These are phyloP conservation scores for Phallusia fumigata DNA, from an alignment of 23 tunicate genomes.

Conservation along the genomic window DNA sequence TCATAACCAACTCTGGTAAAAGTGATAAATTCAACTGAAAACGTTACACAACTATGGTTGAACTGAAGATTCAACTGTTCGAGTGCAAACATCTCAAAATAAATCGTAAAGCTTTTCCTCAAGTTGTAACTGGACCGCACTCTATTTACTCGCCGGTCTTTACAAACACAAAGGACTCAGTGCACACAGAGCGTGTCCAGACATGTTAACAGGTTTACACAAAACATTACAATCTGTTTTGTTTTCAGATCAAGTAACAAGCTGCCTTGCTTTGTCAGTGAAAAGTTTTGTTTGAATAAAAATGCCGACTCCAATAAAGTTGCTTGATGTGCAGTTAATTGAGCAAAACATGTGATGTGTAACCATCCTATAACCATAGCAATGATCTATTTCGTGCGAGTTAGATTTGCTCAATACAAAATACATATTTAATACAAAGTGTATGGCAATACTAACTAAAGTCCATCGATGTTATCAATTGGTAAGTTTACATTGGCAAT, in stretches of 20 bases:
- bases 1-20: too few relatives aligned
- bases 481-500: too few relatives aligned
- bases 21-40: too few relatives aligned
- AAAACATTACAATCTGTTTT: slow-evolving; percentile 29
- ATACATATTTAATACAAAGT: too few relatives aligned
- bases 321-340: too few relatives aligned
- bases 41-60: too few relatives aligned
- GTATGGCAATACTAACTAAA: too few relatives aligned
- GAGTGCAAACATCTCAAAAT: background rate
- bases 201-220: background rate
- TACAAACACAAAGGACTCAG: background rate
- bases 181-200: background rate
- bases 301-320: too few relatives aligned
- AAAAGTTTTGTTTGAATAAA: background rate
- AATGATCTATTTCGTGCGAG: too few relatives aligned
- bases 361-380: background rate
- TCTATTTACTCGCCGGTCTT: background rate
- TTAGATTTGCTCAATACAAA: too few relatives aligned
- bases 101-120: background rate
- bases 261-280: background rate
- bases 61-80: too few relatives aligned
- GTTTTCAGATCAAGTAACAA: slow-evolving; percentile 47
- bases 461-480: too few relatives aligned
- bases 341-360: background rate
- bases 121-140: background rate